Evolutionary conservation across 1,140 invertebrate species (phyloP).

Genomic region (Tetramorium parvispinum): DNA sequence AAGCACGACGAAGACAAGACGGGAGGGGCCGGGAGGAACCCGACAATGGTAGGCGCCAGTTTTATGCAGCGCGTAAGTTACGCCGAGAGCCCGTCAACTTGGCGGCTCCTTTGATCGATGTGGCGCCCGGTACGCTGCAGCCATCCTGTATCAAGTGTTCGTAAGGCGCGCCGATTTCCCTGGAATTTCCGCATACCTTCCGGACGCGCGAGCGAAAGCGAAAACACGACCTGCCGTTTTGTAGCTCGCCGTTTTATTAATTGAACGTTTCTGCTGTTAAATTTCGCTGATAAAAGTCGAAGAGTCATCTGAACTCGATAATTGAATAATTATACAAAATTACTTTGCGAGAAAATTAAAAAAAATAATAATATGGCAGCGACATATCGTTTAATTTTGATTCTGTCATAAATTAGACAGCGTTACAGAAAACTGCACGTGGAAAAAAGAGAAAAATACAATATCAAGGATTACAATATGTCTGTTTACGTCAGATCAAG

Average conservation of each 20-base stretch:
- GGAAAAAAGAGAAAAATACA: not conserved
- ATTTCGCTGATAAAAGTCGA: not conserved
- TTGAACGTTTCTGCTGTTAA: not conserved
- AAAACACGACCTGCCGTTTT: not conserved
- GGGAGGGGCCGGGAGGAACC: not conserved
- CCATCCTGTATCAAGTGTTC: constrained; percentile 1
- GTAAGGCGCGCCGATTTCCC: constrained; percentile 20
- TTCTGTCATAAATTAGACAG: too few species aligned
- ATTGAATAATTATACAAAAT: not conserved
- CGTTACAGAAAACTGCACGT: too few species aligned
- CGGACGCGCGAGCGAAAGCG: not conserved
- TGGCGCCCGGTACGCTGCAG: constrained; percentile 73
- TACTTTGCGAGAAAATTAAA: constrained; percentile 3
- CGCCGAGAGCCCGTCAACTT: constrained; percentile 73
- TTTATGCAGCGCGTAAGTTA: constrained; percentile 69
- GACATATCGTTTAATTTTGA: not conserved
- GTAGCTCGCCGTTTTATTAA: not conserved
- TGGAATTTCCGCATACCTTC: constrained; percentile 8
- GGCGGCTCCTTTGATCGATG: constrained; percentile 79
- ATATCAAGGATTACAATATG: not conserved
- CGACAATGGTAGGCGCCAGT: constrained; percentile 21
- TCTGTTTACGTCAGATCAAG: not conserved
- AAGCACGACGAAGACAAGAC: constrained; percentile 16
- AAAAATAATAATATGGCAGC: not conserved
- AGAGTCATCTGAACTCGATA: not conserved